These are phyloP conservation scores for Andrena fulva DNA, from an alignment of 2,888 invertebrate genomes.

Conservation along the genomic window DNA sequence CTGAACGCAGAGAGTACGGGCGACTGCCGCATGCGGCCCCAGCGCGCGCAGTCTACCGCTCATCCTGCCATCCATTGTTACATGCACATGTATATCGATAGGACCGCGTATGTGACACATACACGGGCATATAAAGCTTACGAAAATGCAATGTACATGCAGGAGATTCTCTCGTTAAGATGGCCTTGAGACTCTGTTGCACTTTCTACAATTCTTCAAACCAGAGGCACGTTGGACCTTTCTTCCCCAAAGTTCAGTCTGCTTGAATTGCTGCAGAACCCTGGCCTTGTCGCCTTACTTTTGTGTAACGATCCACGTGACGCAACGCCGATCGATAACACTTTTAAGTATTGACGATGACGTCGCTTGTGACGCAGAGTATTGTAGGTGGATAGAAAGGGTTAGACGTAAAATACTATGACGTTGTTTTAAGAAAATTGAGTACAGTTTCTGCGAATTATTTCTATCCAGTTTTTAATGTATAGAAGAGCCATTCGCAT, in stretches of 20 bases:
- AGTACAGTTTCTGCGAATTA: neutral
- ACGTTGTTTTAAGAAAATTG: neutral
- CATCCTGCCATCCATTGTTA: conserved; percentile 56
- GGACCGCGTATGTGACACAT: neutral
- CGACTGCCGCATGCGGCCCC: conserved; percentile 78
- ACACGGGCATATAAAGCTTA: neutral
- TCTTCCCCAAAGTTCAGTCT: conserved; percentile 4
- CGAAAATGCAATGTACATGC: neutral
- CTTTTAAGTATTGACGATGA: neutral
- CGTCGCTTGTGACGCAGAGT: neutral
- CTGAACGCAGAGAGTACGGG: conserved; percentile 73
- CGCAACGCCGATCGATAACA: conserved; percentile 19
- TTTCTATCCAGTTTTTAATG: too few species aligned
- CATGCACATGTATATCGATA: neutral
- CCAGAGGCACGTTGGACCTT: conserved; percentile 28
- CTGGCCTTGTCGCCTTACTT: neutral
- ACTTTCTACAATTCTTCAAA: conserved; percentile 51
- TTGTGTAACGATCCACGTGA: conserved; percentile 6
- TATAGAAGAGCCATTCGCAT: too few species aligned
- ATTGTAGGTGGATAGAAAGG: neutral
- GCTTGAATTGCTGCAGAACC: conserved; percentile 19
- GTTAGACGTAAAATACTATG: neutral
- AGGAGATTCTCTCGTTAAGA: conserved; percentile 41
- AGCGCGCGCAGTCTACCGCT: conserved; percentile 78
- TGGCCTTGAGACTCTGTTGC: conserved; percentile 55